Conservation (phyloP, 2,113 vertebrate species). For the Electrona antarctica region DNA sequence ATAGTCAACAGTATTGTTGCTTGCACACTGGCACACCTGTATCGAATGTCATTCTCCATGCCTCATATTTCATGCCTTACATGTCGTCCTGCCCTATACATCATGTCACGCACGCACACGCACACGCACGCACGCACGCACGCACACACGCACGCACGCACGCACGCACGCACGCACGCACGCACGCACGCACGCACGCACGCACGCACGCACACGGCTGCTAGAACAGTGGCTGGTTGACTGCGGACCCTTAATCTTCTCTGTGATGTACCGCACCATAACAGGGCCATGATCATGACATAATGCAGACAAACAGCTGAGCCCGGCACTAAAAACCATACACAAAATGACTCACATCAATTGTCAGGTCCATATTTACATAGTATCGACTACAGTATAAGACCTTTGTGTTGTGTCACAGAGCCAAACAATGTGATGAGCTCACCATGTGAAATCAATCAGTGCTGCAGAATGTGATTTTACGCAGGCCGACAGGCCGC, state of each 20-base stretch:
- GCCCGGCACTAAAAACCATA: background rate
- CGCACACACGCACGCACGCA: background rate
- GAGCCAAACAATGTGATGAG: background rate
- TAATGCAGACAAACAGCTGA: slow-evolving; percentile 30
- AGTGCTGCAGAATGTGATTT: background rate
- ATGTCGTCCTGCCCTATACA: slow-evolving; percentile 20
- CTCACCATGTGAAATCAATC: background rate
- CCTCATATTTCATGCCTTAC: slow-evolving; percentile 5
- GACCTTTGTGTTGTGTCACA: background rate
- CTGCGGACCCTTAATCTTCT: slow-evolving; percentile 19
- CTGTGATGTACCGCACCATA: slow-evolving; percentile 47
- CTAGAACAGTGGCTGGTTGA: slow-evolving; percentile 20
- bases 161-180: background rate
- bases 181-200: background rate
- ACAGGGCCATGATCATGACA: slow-evolving; percentile 44
- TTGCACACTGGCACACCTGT: no score
- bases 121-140: no score
- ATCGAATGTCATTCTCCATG: slow-evolving; percentile 4
- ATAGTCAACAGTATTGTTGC: no score
- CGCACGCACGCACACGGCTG: slow-evolving; percentile 1
- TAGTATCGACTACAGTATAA: background rate
- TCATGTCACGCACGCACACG: no score
- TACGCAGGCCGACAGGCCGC: background rate
- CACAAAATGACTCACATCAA: slow-evolving; percentile 15
- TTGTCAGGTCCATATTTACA: slow-evolving; percentile 23